These are phyloP conservation scores for Enteromius viviparus DNA, from an alignment of 2,797 vertebrate genomes.

Conservation along the genomic window DNA sequence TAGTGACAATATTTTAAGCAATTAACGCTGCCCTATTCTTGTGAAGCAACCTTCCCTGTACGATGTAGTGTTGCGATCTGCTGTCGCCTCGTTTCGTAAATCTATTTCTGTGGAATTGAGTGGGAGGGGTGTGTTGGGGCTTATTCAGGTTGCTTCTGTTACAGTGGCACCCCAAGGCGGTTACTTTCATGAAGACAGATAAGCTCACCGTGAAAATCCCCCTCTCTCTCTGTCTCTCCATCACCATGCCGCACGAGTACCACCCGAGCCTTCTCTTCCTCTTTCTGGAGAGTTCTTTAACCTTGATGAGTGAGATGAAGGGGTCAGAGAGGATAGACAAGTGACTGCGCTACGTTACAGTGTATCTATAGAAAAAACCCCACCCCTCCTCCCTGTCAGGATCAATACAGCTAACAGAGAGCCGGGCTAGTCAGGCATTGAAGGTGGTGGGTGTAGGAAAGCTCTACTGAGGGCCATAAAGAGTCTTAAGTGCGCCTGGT, in stretches of 20 bases:
- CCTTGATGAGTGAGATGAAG: constrained; percentile 82
- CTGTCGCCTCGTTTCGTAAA: constrained; percentile 42
- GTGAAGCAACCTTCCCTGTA: neutral
- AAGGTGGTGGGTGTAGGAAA: constrained; percentile 56
- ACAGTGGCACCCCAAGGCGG: constrained; percentile 77
- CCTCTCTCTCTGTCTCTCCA: constrained; percentile 23
- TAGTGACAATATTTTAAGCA: neutral
- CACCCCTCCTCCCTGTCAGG: constrained; percentile 72
- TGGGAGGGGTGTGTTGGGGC: constrained; percentile 57
- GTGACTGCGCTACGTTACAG: constrained; percentile 50
- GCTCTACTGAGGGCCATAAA: constrained; percentile 52
- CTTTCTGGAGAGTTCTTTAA: constrained; percentile 84
- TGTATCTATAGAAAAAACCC: constrained; percentile 49
- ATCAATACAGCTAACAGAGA: constrained; percentile 80
- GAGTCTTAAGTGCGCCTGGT: constrained; percentile 44
- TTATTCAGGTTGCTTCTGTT: constrained; percentile 73
- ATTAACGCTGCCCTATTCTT: neutral
- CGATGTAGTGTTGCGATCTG: constrained; percentile 1
- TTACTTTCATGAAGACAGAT: constrained; percentile 83
- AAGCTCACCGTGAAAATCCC: constrained; percentile 74
- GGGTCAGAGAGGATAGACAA: constrained; percentile 58
- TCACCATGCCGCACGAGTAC: neutral
- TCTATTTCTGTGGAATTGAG: constrained; percentile 58
- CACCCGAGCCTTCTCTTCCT: constrained; percentile 65
- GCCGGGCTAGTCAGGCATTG: constrained; percentile 54